Base-by-base conservation (phyloP, 1,140 invertebrate species). In the Brachionus paranguensis region DNA sequence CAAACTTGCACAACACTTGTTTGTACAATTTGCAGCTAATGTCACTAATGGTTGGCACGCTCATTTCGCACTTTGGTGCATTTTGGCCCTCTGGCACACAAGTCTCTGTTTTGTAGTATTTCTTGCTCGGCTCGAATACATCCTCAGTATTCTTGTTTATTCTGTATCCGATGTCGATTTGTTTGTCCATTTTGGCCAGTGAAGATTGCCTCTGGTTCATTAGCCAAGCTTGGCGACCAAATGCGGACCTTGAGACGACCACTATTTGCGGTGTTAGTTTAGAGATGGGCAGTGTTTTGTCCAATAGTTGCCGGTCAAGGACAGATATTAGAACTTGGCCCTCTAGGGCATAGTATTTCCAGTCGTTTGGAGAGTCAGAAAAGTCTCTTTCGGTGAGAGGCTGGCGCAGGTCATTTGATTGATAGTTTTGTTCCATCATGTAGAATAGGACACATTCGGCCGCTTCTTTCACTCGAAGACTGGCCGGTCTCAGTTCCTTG, bases 401-500 rank as follows among this genome's bases (percentile, higher is more conserved):
- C 33, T 50, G 45, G 2, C 45, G 43, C 8, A 27, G 41, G 27
- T 50, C 43, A 29, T 47, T 27, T 37, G 72, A 76, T 45, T 72
- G 68, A 55, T 4, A 45, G 24, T 5, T 60, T 91, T 97, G 95
- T 89, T 97, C 95, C 6, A 98, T 91, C 85, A 98, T 94, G 79
- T 94, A 92, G 83, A 94, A 95, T 0, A 98, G 90, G 47, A 98
- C 90, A 68, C 93, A 94, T 89, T 99, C 96, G 0, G 96, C 96
- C 0, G 96, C 95, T 90, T 98, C 96, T 86, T 95, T 92, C 0
- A 99, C 96, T 84, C 96, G 91, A 93, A 97, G 95, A 0, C 96
- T 98, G 0, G 94, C 95, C 10, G 96, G 96, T 88, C 97, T 97
- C 45, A 96, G 87, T 89, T 96, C 94, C 88, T 99, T 99, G 85